A percentile compares a stretch with the other conserved stretches of the same genome.
Evolutionary conservation across 2,888 invertebrate genomes (phyloP).

Genomic region (Andricus quercusramuli): DNA sequence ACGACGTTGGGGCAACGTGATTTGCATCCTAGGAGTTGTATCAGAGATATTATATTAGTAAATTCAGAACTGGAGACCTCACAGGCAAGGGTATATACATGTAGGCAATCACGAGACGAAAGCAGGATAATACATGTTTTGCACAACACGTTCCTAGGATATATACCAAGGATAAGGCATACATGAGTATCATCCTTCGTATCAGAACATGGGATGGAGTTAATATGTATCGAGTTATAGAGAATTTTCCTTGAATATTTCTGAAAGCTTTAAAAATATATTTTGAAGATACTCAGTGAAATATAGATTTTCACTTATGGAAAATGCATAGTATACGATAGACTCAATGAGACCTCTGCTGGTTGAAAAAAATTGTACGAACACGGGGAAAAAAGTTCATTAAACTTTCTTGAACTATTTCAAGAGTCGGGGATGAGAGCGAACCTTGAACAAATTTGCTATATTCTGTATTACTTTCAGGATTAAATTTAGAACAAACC

Average conservation of each 20-base stretch:
- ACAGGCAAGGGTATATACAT: background rate
- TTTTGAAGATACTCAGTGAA: background rate
- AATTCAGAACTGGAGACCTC: background rate
- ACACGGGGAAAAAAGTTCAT: too few species aligned
- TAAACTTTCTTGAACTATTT: too few species aligned
- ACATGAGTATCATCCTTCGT: background rate
- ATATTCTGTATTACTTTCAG: too few species aligned
- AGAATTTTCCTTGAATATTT: background rate
- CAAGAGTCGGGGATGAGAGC: too few species aligned
- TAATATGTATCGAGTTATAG: background rate
- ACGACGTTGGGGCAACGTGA: background rate
- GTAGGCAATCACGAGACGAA: background rate
- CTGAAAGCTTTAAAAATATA: background rate
- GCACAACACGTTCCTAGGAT: background rate
- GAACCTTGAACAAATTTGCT: too few species aligned
- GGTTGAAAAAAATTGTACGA: too few species aligned
- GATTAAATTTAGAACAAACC: too few species aligned
- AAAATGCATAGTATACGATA: too few species aligned
- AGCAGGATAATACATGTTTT: slow-evolving; percentile 7
- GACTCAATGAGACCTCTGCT: too few species aligned
- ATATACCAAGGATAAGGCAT: background rate
- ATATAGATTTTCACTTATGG: background rate
- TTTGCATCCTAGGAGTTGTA: background rate
- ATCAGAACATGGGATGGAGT: background rate
- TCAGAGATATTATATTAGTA: background rate